phyloP scores from a whole-genome alignment of 2,888 invertebrate species.

The Scaptomyza caliginosa region DNA sequence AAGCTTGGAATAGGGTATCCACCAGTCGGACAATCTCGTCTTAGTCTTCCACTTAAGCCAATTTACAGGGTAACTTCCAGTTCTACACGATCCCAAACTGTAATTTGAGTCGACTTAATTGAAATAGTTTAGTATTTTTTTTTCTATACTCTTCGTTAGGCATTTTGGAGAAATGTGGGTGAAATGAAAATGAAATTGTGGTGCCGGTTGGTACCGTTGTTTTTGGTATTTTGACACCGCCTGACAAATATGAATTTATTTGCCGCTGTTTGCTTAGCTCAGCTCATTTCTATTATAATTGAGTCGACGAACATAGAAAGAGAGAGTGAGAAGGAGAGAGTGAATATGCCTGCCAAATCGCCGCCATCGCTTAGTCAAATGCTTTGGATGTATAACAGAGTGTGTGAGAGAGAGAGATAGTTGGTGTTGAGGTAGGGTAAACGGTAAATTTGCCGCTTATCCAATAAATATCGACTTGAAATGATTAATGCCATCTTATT shows the following conservation, averaged over 20 bases:
- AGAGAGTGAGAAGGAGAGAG: neutral
- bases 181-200: constrained; percentile 19
- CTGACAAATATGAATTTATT: constrained; percentile 62
- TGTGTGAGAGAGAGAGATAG: neutral
- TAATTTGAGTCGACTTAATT: constrained; percentile 33
- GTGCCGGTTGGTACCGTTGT: constrained; percentile 57
- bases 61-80: neutral
- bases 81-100: neutral
- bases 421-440: constrained; percentile 1
- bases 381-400: neutral
- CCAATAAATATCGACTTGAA: constrained; percentile 41
- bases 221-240: constrained; percentile 64
- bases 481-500: constrained; percentile 53
- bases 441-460: constrained; percentile 33
- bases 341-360: constrained; percentile 31
- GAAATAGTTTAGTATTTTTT: constrained; percentile 40
- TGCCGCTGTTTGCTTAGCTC: constrained; percentile 30
- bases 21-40: too few species aligned
- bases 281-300: constrained; percentile 65
- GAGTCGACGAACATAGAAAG: constrained; percentile 15
- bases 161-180: constrained; percentile 13
- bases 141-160: neutral
- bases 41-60: too few species aligned
- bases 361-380: neutral
- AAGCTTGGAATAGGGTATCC: too few species aligned